Evolutionary conservation across 2,797 vertebrate species (phyloP).

Genomic region (Selene dorsalis): DNA sequence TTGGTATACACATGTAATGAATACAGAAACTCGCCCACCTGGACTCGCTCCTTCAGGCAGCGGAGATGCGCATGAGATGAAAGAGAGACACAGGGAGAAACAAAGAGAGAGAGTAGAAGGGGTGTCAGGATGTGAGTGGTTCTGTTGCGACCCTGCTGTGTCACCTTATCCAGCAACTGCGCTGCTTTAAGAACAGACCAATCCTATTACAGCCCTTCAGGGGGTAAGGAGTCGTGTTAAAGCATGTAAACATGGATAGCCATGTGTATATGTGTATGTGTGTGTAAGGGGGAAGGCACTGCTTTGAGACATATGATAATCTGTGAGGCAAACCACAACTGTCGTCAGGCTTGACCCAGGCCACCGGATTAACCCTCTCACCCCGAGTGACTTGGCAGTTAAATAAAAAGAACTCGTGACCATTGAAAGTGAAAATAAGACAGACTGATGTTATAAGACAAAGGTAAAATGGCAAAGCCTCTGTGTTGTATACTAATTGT

Average conservation of each 20-base stretch:
- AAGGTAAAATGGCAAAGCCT: not conserved
- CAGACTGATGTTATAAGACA: not conserved
- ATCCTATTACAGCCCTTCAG: constrained; percentile 65
- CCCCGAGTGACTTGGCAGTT: constrained; percentile 3
- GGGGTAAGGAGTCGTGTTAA: constrained; percentile 30
- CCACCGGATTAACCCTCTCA: constrained; percentile 37
- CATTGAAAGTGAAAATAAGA: not conserved
- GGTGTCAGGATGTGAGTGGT: constrained; percentile 33
- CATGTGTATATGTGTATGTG: constrained; percentile 30
- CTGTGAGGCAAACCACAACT: constrained; percentile 37
- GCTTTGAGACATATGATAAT: constrained; percentile 33
- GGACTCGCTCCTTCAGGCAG: constrained; percentile 80
- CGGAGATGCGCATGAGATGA: constrained; percentile 30
- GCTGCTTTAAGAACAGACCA: constrained; percentile 67
- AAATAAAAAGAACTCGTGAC: not conserved
- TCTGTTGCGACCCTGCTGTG: constrained; percentile 38
- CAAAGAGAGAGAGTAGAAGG: not conserved
- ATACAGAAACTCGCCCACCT: constrained; percentile 68
- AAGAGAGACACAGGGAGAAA: not conserved
- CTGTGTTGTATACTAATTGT: not conserved
- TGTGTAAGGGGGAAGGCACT: not conserved
- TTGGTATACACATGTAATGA: not conserved
- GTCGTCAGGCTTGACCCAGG: constrained; percentile 11
- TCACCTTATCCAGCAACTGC: constrained; percentile 55
- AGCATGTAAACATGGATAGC: constrained; percentile 19